Evolutionary conservation across 2,888 invertebrate species (phyloP), one percentile per base, ranked within the genome.

Genomic region (Eupithecia vulgata): DNA sequence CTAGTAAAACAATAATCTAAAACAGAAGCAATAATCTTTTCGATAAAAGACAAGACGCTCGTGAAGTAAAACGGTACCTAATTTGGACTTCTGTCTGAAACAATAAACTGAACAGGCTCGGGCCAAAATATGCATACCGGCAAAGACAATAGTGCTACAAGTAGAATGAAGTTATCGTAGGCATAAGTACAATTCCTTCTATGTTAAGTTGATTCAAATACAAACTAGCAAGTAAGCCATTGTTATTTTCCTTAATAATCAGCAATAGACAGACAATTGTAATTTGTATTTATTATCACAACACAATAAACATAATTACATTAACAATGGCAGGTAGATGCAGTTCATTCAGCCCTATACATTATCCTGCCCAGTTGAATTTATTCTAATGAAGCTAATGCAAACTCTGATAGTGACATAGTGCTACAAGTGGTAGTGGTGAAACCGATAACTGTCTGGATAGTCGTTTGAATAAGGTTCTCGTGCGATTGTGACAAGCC

Each of bases 401-500:
- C 76, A 72, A 59, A 71, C 72, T 70, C 70, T 78, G 79, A 79
- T 79, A 81, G 79, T 81, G 81, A 83, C 78, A 76, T 78, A 76
- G 79, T 76, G 80, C 77, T 78, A 79, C n/a, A 35, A 82, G 78
- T 79, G 79, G 81, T 79, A 81, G 78, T 79, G 79, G 80, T 81
- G 79, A 57, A 69, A 73, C 76, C 67, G 77, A 78, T 78, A 79
- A 71, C 67, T 21, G 71, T 71, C 74, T 70, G 59, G 67, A 66
- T 70, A 73, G 77, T 73, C 74, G 76, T 80, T 79, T 79, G 73
- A 80, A 79, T 83, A 74, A 68, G 71, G 73, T 68, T 81, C 83
- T 84, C 84, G 84, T 87, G 84, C 81, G 74, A 71, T 78, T 76
- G 79, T 82, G 83, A 82, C 81, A 82, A 73, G 64, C 73, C 57